Conservation (phyloP, 1,140 invertebrate species). For the Tachypleus tridentatus region DNA sequence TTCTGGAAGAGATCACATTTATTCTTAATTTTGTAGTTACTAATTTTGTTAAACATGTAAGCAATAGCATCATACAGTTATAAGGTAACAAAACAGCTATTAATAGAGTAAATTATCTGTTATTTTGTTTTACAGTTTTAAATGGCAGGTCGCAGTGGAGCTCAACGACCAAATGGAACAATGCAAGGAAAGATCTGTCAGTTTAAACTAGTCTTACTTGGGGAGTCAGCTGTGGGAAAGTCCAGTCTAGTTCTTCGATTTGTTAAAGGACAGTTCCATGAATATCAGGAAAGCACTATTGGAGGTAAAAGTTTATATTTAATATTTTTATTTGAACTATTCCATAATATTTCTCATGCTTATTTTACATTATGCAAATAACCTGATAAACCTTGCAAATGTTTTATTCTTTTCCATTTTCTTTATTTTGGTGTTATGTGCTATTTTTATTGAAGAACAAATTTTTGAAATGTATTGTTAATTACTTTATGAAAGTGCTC, state of each 20-base stretch:
- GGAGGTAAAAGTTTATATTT: constrained; percentile 50
- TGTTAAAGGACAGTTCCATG: constrained; percentile 99
- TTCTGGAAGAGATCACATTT: too few relatives aligned
- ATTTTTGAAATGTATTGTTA: too few relatives aligned
- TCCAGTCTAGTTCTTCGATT: constrained; percentile 97
- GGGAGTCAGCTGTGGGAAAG: constrained; percentile 98
- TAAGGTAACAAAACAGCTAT: too few relatives aligned
- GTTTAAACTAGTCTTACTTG: constrained; percentile 95
- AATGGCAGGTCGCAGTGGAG: constrained; percentile 61
- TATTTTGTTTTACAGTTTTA: too few relatives aligned
- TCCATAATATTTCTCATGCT: not conserved
- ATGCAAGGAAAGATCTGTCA: constrained; percentile 97
- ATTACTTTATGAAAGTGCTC: too few relatives aligned
- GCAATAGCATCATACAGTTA: too few relatives aligned
- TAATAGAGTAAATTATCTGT: too few relatives aligned
- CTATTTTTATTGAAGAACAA: too few relatives aligned
- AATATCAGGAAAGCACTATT: constrained; percentile 99
- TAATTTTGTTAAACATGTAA: too few relatives aligned
- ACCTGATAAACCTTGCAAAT: not conserved
- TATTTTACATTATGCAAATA: not conserved
- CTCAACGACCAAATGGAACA: constrained; percentile 56
- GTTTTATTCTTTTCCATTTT: not conserved
- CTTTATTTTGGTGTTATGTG: too few relatives aligned
- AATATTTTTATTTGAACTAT: not conserved
- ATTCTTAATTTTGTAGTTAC: too few relatives aligned